Evolutionary conservation across 2,888 invertebrate species (phyloP), one percentile per base, ranked within the genome.

Genomic region (Tanypteryx hageni): DNA sequence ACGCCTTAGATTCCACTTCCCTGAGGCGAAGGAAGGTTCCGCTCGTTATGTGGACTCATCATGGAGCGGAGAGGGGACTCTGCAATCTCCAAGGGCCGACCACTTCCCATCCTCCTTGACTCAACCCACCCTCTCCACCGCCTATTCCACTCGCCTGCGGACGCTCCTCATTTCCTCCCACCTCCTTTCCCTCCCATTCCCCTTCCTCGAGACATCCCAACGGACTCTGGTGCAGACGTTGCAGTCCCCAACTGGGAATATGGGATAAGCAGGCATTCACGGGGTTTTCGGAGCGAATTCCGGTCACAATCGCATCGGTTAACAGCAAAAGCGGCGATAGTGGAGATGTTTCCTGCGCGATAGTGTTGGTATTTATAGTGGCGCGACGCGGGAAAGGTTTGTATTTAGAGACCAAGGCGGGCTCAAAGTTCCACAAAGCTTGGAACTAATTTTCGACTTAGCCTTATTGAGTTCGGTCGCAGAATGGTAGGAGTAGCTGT

Each of bases 351-450:
- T 68, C 68, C n/a, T 1, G 7, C n/a, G 68, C 68, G 68, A 18
- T 68, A 68, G 68, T 68, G 68, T 18, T 68, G 68, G n/a, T 68
- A 68, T 68, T 68, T 68, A 68, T 68, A n/a, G 68, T 22, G 68
- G n/a, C n/a, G 14, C 64, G 64, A 68, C 18, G 68, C 22, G 68
- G 68, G 68, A 68, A 68, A 68, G 68, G 68, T 68, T 22, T 18
- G 68, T 22, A 22, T 22, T n/a, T 18, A 22, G n/a, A 22, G 68
- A 68, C 1, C 68, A 68, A 18, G 68, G 44, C 44, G 44, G 18
- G 11, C 68, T 68, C 68, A 18, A 11, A 68, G 68, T 68, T 68
- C 9, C 22, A 68, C 68, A 68, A 76, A 22, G 76, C 22, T 27
- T 13, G 76, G 27, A 76, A 76, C 76, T 76, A 76, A 76, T 76